Evolutionary conservation across 2,797 vertebrate genomes (phyloP).

Genomic region (Oreochromis mossambicus): DNA sequence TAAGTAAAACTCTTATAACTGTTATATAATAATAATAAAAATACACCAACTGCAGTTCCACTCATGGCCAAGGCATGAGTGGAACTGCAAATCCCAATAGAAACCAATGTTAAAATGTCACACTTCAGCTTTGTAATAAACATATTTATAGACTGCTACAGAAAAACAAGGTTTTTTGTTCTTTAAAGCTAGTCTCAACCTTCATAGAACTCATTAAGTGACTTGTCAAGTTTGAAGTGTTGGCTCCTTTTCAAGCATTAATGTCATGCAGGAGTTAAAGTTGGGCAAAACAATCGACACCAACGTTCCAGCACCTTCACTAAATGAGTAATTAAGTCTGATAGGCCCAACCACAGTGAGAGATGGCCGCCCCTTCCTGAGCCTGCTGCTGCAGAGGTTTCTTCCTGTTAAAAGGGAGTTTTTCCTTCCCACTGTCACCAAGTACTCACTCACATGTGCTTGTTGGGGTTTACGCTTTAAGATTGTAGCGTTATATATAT

Average conservation of each 20-base stretch:
- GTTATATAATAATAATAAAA: background rate
- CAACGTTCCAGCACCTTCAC: background rate
- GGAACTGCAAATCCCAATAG: background rate
- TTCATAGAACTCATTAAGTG: background rate
- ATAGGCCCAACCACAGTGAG: background rate
- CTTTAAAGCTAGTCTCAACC: background rate
- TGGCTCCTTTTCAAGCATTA: background rate
- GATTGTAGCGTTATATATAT: background rate
- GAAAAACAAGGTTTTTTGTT: background rate
- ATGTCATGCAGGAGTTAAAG: background rate
- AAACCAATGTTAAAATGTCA: background rate
- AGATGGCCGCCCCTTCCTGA: background rate
- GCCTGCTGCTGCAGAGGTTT: background rate
- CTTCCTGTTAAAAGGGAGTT: background rate
- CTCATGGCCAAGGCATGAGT: background rate
- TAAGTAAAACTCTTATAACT: background rate
- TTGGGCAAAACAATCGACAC: background rate
- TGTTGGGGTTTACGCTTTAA: background rate
- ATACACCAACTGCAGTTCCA: background rate
- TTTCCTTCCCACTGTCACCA: background rate
- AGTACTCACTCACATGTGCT: background rate
- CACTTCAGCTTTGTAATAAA: background rate
- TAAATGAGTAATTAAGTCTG: background rate
- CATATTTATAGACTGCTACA: background rate
- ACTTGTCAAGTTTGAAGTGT: rapidly evolving